Conservation (phyloP, 2,797 vertebrate genomes). For the Sebastes itinus region DNA sequence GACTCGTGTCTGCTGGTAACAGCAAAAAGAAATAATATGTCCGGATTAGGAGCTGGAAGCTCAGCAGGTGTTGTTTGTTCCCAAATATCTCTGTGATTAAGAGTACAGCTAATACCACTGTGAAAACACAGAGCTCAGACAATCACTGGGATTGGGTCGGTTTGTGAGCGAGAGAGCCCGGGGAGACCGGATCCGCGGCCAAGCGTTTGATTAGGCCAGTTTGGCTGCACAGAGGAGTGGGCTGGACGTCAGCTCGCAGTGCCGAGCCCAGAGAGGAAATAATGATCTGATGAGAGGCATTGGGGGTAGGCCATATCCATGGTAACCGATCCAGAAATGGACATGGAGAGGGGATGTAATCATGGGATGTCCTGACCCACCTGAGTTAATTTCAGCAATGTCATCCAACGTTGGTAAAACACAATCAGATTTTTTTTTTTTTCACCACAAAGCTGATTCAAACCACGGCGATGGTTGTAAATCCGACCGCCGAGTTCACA, state of each 20-base stretch:
- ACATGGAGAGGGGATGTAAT: constrained; percentile 27
- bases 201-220: constrained; percentile 49
- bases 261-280: constrained; percentile 44
- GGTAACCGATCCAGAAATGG: constrained; percentile 39
- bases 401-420: background rate
- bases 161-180: background rate
- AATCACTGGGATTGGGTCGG: constrained; percentile 2
- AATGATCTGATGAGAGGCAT: constrained; percentile 52
- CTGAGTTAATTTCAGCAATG: constrained; percentile 25
- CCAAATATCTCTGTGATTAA: constrained; percentile 28
- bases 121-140: constrained; percentile 33
- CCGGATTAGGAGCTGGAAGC: background rate
- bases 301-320: constrained; percentile 21
- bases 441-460: background rate
- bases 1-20: background rate
- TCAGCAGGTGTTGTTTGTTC: constrained; percentile 41
- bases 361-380: constrained; percentile 30
- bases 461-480: background rate
- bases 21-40: background rate
- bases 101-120: constrained; percentile 39
- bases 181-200: constrained; percentile 31
- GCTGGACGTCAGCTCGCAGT: background rate
- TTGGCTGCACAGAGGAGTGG: constrained; percentile 27
- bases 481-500: background rate
- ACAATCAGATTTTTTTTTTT: background rate